Conservation (phyloP, 2,888 invertebrate genomes). For the Halocaridina rubra region DNA sequence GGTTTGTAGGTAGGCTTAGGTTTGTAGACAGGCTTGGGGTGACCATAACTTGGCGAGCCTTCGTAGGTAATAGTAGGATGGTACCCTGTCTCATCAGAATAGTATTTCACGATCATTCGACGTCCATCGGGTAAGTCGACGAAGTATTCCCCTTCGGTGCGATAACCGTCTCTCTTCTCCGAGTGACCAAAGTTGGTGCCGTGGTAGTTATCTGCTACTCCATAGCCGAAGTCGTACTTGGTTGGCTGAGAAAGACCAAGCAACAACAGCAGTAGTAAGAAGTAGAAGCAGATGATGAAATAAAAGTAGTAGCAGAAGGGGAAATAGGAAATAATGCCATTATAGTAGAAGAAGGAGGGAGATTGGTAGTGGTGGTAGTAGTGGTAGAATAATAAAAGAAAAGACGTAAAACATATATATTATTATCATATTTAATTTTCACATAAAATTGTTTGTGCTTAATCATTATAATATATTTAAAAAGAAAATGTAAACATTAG, state of each 20-base stretch:
- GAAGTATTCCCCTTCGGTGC: slow-evolving; percentile 52
- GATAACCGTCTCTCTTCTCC: slow-evolving; percentile 40
- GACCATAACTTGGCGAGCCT: slow-evolving; percentile 2
- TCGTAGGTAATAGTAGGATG: slow-evolving; percentile 55
- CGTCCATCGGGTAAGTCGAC: slow-evolving; percentile 55
- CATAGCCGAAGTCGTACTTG: slow-evolving; percentile 55
- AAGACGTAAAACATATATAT: not conserved
- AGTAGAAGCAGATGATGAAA: too few species aligned
- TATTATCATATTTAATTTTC: not conserved
- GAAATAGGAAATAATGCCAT: too few species aligned
- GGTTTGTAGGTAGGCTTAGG: not conserved
- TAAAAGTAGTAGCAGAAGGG: too few species aligned
- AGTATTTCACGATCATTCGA: slow-evolving; percentile 52
- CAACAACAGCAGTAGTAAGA: not conserved
- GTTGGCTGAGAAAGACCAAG: slow-evolving; percentile 1
- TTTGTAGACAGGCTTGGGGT: not conserved
- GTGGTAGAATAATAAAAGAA: not conserved
- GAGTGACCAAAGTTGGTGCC: slow-evolving; percentile 57
- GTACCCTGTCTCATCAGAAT: slow-evolving; percentile 52
- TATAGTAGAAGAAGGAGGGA: not conserved
- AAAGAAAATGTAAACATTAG: too few species aligned
- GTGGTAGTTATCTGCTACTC: slow-evolving; percentile 53
- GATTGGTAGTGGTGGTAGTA: not conserved
- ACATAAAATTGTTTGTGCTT: too few species aligned
- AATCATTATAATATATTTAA: too few species aligned